A percentile compares a stretch with the other conserved stretches of the same genome.
These are phyloP conservation scores for Myopa testacea DNA, from an alignment of 2,888 invertebrate species.

Conservation along the genomic window DNA sequence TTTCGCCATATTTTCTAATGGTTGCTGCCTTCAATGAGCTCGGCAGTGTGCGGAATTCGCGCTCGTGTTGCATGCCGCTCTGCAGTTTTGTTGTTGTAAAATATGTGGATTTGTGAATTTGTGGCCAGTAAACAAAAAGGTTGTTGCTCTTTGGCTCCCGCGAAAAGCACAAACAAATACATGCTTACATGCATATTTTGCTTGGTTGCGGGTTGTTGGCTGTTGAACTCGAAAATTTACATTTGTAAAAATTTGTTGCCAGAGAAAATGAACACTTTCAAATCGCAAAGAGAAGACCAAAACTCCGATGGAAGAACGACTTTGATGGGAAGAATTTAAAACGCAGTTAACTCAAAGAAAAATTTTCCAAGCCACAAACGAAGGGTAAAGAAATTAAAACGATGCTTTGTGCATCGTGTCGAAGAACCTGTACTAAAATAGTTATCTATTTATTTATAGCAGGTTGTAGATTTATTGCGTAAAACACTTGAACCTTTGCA, in stretches of 20 bases:
- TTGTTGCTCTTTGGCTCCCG: constrained; percentile 31
- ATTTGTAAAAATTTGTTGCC: neutral
- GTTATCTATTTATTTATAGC: too few relatives aligned
- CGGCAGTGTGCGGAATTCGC: neutral
- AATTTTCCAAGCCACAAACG: too few relatives aligned
- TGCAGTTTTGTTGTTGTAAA: constrained; percentile 8
- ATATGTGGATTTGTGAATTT: constrained; percentile 23
- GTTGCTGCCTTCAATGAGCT: neutral
- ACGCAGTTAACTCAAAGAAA: too few relatives aligned
- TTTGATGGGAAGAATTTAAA: too few relatives aligned
- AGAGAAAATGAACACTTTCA: neutral
- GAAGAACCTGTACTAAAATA: too few relatives aligned
- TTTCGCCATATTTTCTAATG: constrained; percentile 21
- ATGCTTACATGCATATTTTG: neutral
- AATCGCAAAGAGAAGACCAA: neutral
- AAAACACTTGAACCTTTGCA: too few relatives aligned
- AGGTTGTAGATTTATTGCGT: too few relatives aligned
- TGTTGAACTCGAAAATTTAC: neutral
- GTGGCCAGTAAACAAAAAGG: constrained; percentile 36
- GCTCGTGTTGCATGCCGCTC: neutral
- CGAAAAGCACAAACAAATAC: constrained; percentile 12
- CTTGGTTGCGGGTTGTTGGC: neutral
- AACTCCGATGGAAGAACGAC: neutral
- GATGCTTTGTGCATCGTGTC: too few relatives aligned
- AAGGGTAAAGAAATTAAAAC: too few relatives aligned